Base-by-base conservation (phyloP, 1,140 invertebrate species). In the Drosophila subobscura region DNA sequence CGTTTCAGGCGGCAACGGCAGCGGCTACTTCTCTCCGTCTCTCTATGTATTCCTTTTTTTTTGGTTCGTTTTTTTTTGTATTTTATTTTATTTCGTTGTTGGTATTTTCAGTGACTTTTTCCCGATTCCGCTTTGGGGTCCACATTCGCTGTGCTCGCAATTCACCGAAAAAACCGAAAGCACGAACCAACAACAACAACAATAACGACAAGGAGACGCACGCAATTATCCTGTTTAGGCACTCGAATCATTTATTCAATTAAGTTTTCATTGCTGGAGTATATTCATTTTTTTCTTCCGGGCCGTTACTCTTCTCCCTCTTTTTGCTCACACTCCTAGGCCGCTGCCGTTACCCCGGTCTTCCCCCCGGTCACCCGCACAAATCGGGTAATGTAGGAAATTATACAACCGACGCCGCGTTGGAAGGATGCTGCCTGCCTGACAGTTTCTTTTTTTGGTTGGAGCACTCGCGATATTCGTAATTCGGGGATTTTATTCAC, bases 1-100 rank as follows among this genome's bases (percentile, higher is more conserved):
- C 60, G 51, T 63, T 74, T 57, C 68, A 77, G 81, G 83, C 77
- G 80, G 77, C 79, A 76, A 84, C 81, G 80, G 60, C 81, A 81
- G 81, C 80, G 78, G 73, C 74, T 50, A 70, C 41, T 61, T 77
- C 44, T 80, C 64, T 72, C 52, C 71, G 42, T 73, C 58, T 86
- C 46, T 80, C 64, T 72, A 56, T 77, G 42, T 73, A 73, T 70
- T 86, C 77, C 64, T 50, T 72, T 80, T 74, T 75, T 33, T 53
- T 47, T 20, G 16, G 5, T 23, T 50, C n/a, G 12, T 8, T 23
- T 40, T n/a, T 51, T 54, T 23, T 55, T 68, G 49, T 41, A 45
- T 55, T 12, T 37, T 33, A 10, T 33, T 37, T 37, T 37, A 37
- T 37, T 37, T 37, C 10, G 10, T 12, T 37, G 33, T 37, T 37